These are phyloP conservation scores for Phoxinus phoxinus DNA, from an alignment of 2,113 vertebrate species.

Conservation along the genomic window DNA sequence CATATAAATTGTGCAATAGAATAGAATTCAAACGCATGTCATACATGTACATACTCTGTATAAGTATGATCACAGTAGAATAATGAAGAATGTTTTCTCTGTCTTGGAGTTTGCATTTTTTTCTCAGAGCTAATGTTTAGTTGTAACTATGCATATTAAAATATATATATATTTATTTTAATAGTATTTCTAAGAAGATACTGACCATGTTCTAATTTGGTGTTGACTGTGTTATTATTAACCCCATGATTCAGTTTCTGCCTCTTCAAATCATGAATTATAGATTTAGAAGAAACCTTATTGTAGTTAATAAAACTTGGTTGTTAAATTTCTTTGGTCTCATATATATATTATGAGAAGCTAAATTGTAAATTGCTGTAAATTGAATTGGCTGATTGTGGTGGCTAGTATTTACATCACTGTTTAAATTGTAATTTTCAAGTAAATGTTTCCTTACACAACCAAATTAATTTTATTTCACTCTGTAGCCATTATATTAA, in stretches of 20 bases:
- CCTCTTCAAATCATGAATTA: background rate
- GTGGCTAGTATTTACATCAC: too few relatives aligned
- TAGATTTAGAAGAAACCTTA: background rate
- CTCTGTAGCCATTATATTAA: background rate
- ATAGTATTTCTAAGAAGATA: background rate
- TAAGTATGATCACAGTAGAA: background rate
- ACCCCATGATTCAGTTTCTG: background rate
- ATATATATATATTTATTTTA: background rate
- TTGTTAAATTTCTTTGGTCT: background rate
- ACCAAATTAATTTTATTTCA: background rate
- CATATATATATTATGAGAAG: background rate
- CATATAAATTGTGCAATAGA: background rate
- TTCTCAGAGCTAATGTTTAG: background rate
- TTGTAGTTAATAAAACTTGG: background rate
- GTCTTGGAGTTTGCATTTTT: constrained; percentile 11
- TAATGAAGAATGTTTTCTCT: background rate
- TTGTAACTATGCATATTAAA: background rate
- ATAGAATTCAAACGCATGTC: background rate
- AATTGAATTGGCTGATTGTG: background rate
- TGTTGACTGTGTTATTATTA: constrained; percentile 3
- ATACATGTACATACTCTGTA: constrained; percentile 7
- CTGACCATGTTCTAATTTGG: background rate
- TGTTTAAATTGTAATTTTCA: too few relatives aligned
- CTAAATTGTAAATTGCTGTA: background rate
- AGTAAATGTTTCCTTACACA: too few relatives aligned